Conservation (phyloP, 2,113 vertebrate genomes). For the Symphodus melops region DNA sequence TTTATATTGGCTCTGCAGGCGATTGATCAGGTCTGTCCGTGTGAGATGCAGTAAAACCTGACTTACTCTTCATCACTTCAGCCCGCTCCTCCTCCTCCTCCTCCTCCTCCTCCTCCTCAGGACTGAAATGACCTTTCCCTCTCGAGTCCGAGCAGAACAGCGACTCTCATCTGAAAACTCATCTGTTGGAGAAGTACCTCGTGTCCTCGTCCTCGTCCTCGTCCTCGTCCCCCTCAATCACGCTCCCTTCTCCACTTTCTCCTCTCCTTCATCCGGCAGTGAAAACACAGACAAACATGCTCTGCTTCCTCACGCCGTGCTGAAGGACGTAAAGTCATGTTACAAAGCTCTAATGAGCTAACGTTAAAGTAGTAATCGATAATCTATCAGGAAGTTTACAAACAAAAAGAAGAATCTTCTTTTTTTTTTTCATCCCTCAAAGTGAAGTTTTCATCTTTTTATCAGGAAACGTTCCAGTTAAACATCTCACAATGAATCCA, state of each 20-base stretch:
- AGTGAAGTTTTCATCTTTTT: too few species aligned
- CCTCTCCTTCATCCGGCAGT: constrained; percentile 11
- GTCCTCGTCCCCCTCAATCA: constrained; percentile 43
- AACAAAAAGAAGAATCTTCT: too few species aligned
- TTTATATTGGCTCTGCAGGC: not conserved
- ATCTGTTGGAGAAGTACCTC: constrained; percentile 52
- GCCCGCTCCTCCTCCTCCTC: constrained; percentile 18
- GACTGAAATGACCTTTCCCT: constrained; percentile 55
- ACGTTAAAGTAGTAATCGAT: too few species aligned
- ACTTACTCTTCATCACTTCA: constrained; percentile 20
- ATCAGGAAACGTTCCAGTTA: too few species aligned
- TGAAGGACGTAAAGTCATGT: too few species aligned
- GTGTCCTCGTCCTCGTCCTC: constrained; percentile 33
- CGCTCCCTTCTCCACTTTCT: constrained; percentile 43
- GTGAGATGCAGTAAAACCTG: not conserved
- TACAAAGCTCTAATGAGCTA: too few species aligned
- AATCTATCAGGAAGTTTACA: too few species aligned
- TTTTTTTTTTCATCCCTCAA: too few species aligned
- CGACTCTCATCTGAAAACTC: constrained; percentile 48
- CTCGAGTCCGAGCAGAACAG: constrained; percentile 27
- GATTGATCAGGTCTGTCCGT: not conserved
- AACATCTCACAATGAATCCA: too few species aligned
- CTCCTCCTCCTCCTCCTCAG: constrained; percentile 38
- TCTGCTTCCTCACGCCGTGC: too few species aligned
- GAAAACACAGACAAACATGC: constrained; percentile 21